These are phyloP conservation scores for Stenotaenia linearis DNA, from an alignment of 2,888 invertebrate species.

Conservation along the genomic window DNA sequence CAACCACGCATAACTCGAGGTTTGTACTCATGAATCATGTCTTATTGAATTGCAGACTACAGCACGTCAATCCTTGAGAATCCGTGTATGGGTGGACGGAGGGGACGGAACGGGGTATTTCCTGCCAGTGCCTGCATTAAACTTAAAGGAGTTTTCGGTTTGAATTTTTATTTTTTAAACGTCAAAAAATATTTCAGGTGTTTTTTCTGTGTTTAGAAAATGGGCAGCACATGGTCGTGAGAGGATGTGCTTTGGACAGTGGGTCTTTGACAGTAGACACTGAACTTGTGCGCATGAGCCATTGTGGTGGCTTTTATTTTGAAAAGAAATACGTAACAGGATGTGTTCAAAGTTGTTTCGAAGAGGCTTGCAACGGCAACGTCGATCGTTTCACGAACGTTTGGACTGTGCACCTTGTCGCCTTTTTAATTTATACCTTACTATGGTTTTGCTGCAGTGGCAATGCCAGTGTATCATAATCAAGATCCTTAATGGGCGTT, in stretches of 20 bases:
- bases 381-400: not conserved
- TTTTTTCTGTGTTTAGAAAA: slow-evolving; percentile 52
- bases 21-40: not conserved
- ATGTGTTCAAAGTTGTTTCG: slow-evolving; percentile 89
- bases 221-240: slow-evolving; percentile 74
- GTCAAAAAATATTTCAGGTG: not conserved
- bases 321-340: slow-evolving; percentile 83
- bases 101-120: slow-evolving; percentile 85
- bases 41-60: slow-evolving; percentile 53
- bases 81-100: slow-evolving; percentile 90
- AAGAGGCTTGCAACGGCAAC: slow-evolving; percentile 77
- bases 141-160: slow-evolving; percentile 84
- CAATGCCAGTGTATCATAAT: not conserved
- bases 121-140: slow-evolving; percentile 97
- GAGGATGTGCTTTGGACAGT: slow-evolving; percentile 91
- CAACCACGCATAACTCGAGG: not conserved
- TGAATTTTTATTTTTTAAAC: not conserved
- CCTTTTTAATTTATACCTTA: not conserved
- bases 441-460: not conserved
- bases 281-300: slow-evolving; percentile 93
- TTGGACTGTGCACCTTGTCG: not conserved
- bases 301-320: slow-evolving; percentile 90
- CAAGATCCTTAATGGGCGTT: not conserved
- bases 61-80: slow-evolving; percentile 74
- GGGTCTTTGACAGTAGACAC: slow-evolving; percentile 93